A percentile compares a stretch with the other conserved stretches of the same genome.
These are phyloP conservation scores for Deladenus siricidicola DNA, from an alignment of 2,888 invertebrate species.

Conservation along the genomic window DNA sequence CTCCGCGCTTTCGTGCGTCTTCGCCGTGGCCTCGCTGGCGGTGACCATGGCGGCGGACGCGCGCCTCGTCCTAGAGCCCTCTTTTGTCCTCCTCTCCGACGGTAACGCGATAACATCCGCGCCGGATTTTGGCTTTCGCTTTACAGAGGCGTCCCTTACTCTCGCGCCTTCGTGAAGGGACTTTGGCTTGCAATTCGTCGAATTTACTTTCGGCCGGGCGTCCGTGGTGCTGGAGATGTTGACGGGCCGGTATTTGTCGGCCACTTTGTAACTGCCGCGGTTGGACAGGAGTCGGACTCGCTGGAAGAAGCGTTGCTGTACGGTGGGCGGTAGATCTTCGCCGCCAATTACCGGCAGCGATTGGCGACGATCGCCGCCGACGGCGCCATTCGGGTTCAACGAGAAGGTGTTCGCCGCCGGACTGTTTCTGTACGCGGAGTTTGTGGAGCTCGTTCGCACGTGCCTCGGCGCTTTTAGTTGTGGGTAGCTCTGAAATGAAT, in stretches of 20 bases:
- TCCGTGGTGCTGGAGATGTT: neutral
- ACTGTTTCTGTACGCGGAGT: conserved; percentile 4
- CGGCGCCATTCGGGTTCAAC: neutral
- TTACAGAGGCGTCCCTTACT: neutral
- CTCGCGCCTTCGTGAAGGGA: neutral
- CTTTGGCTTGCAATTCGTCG: neutral
- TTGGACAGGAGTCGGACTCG: conserved; percentile 4
- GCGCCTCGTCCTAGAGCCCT: neutral
- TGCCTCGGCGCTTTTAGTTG: conserved; percentile 4
- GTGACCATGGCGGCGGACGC: neutral
- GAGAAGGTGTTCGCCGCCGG: neutral
- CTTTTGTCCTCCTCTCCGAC: neutral
- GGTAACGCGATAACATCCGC: neutral
- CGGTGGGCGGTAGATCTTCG: neutral
- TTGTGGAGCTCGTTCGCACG: conserved; percentile 13
- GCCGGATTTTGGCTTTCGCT: neutral
- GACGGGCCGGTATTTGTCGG: too few relatives aligned
- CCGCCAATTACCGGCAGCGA: neutral
- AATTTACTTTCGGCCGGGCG: neutral
- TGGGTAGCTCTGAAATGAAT: neutral
- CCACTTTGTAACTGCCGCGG: too few relatives aligned
- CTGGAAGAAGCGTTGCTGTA: neutral
- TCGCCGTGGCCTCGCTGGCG: neutral
- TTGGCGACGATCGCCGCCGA: neutral
- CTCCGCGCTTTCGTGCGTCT: too few relatives aligned